A percentile compares a stretch with the other conserved stretches of the same genome.
These are phyloP conservation scores for Hylia prasina DNA, from an alignment of 2,113 vertebrate genomes.

Conservation along the genomic window DNA sequence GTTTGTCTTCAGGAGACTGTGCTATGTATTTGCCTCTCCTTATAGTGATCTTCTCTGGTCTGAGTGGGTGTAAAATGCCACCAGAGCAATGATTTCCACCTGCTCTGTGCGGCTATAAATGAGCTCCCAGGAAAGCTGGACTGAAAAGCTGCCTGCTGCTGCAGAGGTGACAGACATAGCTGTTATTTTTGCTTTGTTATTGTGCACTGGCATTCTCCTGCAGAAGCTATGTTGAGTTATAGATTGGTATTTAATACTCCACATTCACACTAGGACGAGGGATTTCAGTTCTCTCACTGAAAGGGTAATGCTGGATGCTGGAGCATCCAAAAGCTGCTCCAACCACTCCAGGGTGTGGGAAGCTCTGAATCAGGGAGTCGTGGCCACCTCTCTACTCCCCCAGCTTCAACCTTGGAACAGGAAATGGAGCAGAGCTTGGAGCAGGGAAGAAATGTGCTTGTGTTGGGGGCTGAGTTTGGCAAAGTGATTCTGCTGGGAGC, in stretches of 20 bases:
- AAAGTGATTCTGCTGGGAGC: neutral
- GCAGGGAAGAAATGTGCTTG: neutral
- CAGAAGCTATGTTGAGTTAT: neutral
- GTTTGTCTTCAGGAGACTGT: neutral
- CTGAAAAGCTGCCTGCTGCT: slow-evolving; percentile 1
- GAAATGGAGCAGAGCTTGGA: neutral
- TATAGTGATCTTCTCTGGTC: neutral
- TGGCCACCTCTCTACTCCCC: neutral
- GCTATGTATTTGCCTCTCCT: neutral
- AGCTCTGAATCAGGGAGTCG: neutral
- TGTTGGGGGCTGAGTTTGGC: neutral
- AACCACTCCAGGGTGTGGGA: neutral
- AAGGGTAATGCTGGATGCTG: neutral
- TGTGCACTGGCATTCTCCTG: neutral
- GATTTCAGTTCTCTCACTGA: neutral
- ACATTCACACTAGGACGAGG: neutral
- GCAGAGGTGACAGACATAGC: neutral
- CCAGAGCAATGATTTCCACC: neutral
- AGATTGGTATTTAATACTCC: neutral
- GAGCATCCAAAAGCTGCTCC: neutral
- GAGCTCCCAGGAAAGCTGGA: neutral
- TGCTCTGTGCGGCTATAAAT: slow-evolving; percentile 2
- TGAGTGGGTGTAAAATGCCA: neutral
- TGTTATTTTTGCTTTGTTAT: slow-evolving; percentile 11
- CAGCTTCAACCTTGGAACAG: neutral